These are phyloP conservation scores for Delia radicum DNA, from an alignment of 1,140 invertebrate species.

Conservation along the genomic window DNA sequence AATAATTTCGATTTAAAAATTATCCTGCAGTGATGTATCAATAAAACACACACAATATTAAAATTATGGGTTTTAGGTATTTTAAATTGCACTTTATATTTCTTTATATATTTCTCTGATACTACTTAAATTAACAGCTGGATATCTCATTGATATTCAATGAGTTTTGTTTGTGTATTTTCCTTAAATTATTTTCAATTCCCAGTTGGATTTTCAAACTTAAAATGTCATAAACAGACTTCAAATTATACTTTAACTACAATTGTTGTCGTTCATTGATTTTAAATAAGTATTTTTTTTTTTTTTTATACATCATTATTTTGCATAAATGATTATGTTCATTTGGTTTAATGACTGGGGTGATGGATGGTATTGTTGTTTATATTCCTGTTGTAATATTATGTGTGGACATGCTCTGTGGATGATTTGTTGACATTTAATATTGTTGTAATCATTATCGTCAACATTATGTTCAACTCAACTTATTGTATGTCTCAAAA, in stretches of 20 bases:
- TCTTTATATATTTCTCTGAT: background rate
- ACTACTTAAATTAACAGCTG: background rate
- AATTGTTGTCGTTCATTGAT: background rate
- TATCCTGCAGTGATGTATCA: no score
- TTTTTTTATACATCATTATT: slow-evolving; percentile 7
- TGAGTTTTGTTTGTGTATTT: background rate
- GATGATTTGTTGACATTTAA: slow-evolving; percentile 22
- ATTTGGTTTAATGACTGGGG: background rate
- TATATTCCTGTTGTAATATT: background rate
- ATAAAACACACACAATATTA: no score
- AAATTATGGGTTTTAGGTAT: no score
- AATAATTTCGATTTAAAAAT: no score
- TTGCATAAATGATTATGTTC: slow-evolving; percentile 7
- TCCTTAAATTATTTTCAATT: background rate
- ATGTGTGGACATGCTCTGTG: background rate
- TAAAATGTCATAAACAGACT: background rate
- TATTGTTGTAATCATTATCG: slow-evolving; percentile 16
- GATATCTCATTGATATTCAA: slow-evolving; percentile 9
- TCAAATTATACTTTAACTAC: background rate
- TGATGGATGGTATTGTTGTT: background rate
- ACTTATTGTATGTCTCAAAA: background rate
- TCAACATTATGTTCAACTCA: background rate
- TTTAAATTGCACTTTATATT: no score
- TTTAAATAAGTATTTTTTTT: background rate
- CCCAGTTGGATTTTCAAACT: background rate